Conservation (phyloP, 2,113 vertebrate species). For the Ivindomyrus marchei region DNA sequence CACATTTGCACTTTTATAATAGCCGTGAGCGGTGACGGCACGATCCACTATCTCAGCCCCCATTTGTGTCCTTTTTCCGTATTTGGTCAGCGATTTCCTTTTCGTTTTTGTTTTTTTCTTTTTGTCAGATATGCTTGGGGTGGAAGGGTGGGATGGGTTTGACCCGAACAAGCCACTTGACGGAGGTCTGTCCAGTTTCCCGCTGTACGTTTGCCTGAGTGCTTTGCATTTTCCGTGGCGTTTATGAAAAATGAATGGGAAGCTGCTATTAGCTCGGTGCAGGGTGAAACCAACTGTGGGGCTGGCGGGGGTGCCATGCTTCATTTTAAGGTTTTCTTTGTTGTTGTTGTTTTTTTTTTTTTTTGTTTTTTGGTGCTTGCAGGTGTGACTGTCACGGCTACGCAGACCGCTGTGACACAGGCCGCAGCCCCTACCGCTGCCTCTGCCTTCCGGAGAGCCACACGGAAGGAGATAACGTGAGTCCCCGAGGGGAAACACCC, state of each 20-base stretch:
- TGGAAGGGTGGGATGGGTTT: conserved; percentile 22
- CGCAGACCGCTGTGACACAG: conserved; percentile 68
- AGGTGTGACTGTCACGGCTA: conserved; percentile 87
- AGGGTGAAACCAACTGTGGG: neutral
- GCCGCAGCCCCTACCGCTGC: conserved; percentile 66
- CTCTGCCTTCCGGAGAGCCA: conserved; percentile 72
- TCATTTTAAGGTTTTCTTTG: neutral
- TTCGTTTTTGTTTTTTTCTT: conserved; percentile 3
- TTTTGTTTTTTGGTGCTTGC: conserved; percentile 28
- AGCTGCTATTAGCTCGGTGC: conserved; percentile 40
- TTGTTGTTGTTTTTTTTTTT: neutral
- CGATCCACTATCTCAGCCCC: conserved; percentile 21
- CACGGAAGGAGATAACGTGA: conserved; percentile 78
- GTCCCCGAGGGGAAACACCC: conserved; percentile 42
- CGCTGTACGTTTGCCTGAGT: conserved; percentile 41
- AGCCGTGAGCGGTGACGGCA: conserved; percentile 36
- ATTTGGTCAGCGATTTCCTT: conserved; percentile 1
- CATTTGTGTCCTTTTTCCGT: neutral
- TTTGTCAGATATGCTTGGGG: neutral
- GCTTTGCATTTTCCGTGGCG: conserved; percentile 56
- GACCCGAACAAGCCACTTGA: conserved; percentile 20
- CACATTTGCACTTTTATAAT: conserved; percentile 26
- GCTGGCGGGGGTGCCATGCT: neutral
- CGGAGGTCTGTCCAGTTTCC: conserved; percentile 41
- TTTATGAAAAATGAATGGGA: conserved; percentile 61